Percentiles rank a stretch among this genome's conserved stretches.
These are phyloP conservation scores for Heliconius himera DNA, from an alignment of 1,140 invertebrate species.

Conservation along the genomic window DNA sequence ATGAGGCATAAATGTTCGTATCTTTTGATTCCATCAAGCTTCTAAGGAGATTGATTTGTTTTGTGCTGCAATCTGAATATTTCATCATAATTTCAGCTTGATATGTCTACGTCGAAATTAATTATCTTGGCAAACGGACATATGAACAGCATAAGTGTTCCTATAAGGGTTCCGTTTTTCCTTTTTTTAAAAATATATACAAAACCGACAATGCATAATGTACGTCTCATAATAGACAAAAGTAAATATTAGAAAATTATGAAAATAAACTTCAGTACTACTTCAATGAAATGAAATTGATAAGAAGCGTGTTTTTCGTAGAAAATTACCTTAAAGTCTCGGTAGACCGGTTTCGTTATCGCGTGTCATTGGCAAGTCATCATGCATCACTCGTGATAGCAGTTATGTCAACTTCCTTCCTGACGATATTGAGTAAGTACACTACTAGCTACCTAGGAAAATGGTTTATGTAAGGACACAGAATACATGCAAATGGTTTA, in stretches of 20 bases:
- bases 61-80: too few relatives aligned
- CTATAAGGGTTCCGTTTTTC: too few relatives aligned
- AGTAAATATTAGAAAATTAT: neutral
- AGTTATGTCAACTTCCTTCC: conserved; percentile 57
- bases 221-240: too few relatives aligned
- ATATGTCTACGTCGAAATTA: too few relatives aligned
- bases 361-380: conserved; percentile 42
- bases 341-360: conserved; percentile 37
- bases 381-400: conserved; percentile 24
- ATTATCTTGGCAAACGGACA: too few relatives aligned
- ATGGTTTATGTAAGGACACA: neutral
- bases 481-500: neutral
- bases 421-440: neutral
- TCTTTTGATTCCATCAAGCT: too few relatives aligned
- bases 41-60: too few relatives aligned
- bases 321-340: conserved; percentile 41
- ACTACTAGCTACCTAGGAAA: neutral
- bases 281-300: conserved; percentile 10
- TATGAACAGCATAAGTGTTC: too few relatives aligned
- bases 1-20: too few relatives aligned
- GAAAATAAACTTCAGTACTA: neutral
- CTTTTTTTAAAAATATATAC: too few relatives aligned
- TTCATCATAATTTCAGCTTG: too few relatives aligned
- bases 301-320: conserved; percentile 44
- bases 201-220: too few relatives aligned